Conservation (phyloP, 2,113 vertebrate genomes). For the Ia io region DNA sequence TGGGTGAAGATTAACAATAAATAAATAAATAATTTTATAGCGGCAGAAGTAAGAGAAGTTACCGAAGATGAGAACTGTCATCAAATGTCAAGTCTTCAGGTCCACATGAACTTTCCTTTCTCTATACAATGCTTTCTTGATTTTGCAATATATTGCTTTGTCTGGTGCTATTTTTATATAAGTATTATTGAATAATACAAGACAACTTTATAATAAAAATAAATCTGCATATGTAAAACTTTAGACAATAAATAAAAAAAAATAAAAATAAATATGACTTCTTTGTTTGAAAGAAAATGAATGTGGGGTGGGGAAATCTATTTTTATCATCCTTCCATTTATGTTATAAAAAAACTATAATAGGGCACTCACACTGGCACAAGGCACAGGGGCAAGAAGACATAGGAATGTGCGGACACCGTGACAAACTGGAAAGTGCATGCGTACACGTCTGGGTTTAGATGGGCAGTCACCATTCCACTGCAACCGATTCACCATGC, state of each 20-base stretch:
- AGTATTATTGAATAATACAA: background rate
- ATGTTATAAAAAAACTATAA: background rate
- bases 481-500: background rate
- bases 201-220: background rate
- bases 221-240: no score
- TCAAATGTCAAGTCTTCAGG: background rate
- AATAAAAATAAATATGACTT: background rate
- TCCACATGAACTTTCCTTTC: background rate
- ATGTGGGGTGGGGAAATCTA: background rate
- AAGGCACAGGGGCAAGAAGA: background rate
- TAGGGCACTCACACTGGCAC: background rate
- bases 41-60: background rate
- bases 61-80: background rate
- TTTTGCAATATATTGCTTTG: background rate
- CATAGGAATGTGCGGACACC: background rate
- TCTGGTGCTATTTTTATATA: background rate
- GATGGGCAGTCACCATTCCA: background rate
- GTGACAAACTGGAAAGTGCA: background rate
- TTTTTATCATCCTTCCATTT: background rate
- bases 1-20: no score
- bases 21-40: no score
- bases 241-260: no score
- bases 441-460: background rate
- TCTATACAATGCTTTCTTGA: background rate
- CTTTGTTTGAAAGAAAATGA: slow-evolving; percentile 18